Evolutionary conservation across 2,888 invertebrate species (phyloP), one percentile per base, ranked within the genome.

Genomic region (Perizoma flavofasciatum): DNA sequence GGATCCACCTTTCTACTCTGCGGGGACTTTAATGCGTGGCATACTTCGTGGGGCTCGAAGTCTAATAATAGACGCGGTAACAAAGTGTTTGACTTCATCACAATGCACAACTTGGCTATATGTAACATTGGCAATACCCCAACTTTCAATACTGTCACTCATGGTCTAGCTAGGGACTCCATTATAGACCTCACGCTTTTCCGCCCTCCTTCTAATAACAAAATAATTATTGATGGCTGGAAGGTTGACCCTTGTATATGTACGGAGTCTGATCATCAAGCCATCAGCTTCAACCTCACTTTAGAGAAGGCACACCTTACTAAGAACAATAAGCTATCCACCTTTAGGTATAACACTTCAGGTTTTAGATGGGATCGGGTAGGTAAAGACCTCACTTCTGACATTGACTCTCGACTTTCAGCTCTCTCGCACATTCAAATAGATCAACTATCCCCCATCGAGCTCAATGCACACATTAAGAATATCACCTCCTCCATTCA

Each of bases 261-360:
- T 5, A 44, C 65, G 0, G 35, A 55, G 0, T 60, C 65, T 0
- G 63, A 70, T 4, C 68, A 70, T 7, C 45, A 63, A 9, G 52
- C 59, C 4, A 59, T 70, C 1, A 34, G 52, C 1, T 68, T 63
- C 33, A 6, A 11, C 0, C 6, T 64, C 0, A 22, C 0, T 0
- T 5, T 47, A 11, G 47, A 11, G 0, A 40, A n/a, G 8, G 8
- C n/a, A 1, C 7, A 5, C 1, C 7, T n/a, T 1, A 40, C 8
- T 1, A 7, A 40, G n/a, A 40, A 40, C 8, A 40, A 40, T 1
- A 40, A 40, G 37, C 37, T 4, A 1, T 37, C 37, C 37, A 37
- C 37, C 1, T 37, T 37, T 7, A 5, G 37, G 4, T 40, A 40
- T 4, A 40, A 40, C n/a, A 40, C 40, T 8, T 8, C 7, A 9